Base-by-base conservation (phyloP, 2,113 vertebrate genomes). In the Mus spicilegus region DNA sequence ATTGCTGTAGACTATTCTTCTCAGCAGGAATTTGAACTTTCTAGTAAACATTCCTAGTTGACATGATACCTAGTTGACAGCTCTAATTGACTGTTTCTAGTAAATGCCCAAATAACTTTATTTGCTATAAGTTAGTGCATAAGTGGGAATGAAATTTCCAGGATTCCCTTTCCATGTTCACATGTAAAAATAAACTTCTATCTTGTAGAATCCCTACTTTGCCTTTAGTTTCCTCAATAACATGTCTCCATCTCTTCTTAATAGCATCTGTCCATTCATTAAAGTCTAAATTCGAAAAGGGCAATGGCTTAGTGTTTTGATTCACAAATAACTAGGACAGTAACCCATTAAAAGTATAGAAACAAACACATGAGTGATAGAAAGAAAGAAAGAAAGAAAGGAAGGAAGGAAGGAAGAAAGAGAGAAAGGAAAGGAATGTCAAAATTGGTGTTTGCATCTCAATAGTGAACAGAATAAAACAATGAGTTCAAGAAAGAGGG, bases 151-250 rank as follows among this genome's bases (percentile, higher is more conserved):
- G 17, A 36, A 95, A 89, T n/a, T 86, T 89, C 6, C 61, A 88
- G 28, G 19, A 56, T 46, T 81, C 7, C 7, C 73, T 87, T 90
- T 75, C 9, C 36, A 54, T 46, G 20, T 19, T 94, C 10, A 33
- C 7, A 82, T 69, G 82, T 85, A 56, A 89, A 12, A 13, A 46
- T 14, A 56, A 84, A 49, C 0, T 85, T 87, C 30, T 80, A 8
- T 89, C 1, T 93, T 92, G 5, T 69, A 30, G 19, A 88, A 76
- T 88, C 75, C 10, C 10, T 54, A 28, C 39, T 85, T 95, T 93
- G 51, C 14, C 33, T 94, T 95, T 76, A 90, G 87, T 86, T 91
- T 93, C 73, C 61, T 85, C 11, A 63, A 30, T 54, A 54, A 70
- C 10, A 54, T n/a, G 30, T 20, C 58, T 33, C 28, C 12, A 33